Conservation (phyloP, 2,888 invertebrate genomes). For the Lottia scabra region DNA sequence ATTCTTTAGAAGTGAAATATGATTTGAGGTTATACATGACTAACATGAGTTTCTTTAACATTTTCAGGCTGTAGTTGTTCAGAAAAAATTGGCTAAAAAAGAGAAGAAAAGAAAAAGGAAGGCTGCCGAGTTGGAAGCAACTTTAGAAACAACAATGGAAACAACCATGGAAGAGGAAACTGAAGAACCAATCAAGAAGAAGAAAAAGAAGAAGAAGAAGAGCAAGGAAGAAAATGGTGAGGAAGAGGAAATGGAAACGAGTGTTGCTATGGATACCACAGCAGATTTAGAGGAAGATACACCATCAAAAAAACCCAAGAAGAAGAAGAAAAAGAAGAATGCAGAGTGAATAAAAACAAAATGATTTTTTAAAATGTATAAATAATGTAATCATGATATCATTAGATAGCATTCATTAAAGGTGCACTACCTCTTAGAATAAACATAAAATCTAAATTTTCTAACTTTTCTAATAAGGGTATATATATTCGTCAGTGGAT, state of each 20-base stretch:
- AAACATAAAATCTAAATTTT: too few species aligned
- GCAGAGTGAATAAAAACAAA: neutral
- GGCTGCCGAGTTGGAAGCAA: constrained; percentile 25
- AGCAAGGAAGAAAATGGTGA: constrained; percentile 39
- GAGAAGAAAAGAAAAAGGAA: constrained; percentile 39
- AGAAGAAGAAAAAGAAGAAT: constrained; percentile 47
- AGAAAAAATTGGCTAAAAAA: constrained; percentile 49
- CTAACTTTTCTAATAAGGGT: too few species aligned
- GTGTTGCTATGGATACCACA: neutral
- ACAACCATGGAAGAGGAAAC: constrained; percentile 35
- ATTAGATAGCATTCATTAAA: too few species aligned
- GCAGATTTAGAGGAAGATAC: constrained; percentile 27
- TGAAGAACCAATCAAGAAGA: constrained; percentile 43
- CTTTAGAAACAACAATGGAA: constrained; percentile 36
- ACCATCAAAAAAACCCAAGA: constrained; percentile 50
- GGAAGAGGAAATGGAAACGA: constrained; percentile 28
- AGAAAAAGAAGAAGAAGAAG: constrained; percentile 36
- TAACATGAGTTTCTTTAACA: too few species aligned
- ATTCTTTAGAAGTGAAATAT: too few species aligned
- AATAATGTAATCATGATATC: too few species aligned
- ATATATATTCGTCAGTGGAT: too few species aligned
- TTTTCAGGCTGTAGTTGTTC: constrained; percentile 49
- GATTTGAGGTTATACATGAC: too few species aligned
- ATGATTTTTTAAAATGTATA: too few species aligned
- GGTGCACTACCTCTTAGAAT: too few species aligned